phyloP scores from a whole-genome alignment of 2,113 vertebrate genomes.

The Otolemur garnettii region DNA sequence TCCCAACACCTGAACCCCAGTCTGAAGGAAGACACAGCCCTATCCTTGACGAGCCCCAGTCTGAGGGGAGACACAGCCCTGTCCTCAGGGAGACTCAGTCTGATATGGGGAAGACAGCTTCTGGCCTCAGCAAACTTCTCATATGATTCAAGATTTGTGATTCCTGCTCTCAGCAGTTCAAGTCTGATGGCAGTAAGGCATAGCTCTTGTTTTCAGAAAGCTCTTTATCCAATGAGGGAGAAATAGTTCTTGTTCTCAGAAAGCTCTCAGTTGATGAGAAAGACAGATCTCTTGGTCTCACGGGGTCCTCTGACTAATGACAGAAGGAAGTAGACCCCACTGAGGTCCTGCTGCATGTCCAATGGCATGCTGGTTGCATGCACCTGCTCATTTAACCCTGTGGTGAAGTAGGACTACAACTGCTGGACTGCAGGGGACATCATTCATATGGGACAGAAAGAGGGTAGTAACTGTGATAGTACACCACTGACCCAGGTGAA shows the following conservation, averaged over 20 bases:
- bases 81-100: not conserved
- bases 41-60: not conserved
- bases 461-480: not conserved
- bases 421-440: not conserved
- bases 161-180: too few species aligned
- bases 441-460: not conserved
- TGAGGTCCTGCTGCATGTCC: not conserved
- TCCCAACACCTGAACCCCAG: not conserved
- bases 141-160: not conserved
- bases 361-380: too few species aligned
- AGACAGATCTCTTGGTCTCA: not conserved
- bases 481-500: fast-evolving
- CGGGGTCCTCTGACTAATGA: not conserved
- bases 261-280: not conserved
- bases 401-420: not conserved
- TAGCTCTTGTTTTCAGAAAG: not conserved
- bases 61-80: not conserved
- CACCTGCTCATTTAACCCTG: not conserved
- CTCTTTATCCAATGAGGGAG: not conserved
- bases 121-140: not conserved
- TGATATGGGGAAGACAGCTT: not conserved
- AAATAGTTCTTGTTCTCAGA: not conserved
- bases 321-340: not conserved
- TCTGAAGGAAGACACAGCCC: not conserved
- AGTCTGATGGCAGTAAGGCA: not conserved